Evolutionary conservation across 2,888 invertebrate genomes (phyloP).

Genomic region (Leucophora obtusa): DNA sequence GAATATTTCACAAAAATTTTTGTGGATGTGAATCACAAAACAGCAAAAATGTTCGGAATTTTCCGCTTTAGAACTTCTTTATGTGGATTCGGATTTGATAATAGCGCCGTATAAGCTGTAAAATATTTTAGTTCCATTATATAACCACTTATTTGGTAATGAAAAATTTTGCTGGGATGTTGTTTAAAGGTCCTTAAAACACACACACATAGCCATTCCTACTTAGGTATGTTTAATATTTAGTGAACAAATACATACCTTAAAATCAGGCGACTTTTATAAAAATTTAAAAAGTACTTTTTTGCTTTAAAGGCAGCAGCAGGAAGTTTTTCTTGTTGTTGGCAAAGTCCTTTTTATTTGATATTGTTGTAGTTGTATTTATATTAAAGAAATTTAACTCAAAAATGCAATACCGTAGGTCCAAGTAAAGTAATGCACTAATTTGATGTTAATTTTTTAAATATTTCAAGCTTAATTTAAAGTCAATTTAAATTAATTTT

Average conservation of each 20-base stretch:
- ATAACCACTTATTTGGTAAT: too few species aligned
- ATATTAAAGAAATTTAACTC: slow-evolving; percentile 27
- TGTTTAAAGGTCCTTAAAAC: slow-evolving; percentile 28
- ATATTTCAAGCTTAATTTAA: background rate
- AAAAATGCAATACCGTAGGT: slow-evolving; percentile 55
- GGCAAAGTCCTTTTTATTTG: slow-evolving; percentile 35
- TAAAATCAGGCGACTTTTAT: slow-evolving; percentile 74
- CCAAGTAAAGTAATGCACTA: slow-evolving; percentile 57
- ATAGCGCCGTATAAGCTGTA: too few species aligned
- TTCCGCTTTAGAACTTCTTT: too few species aligned
- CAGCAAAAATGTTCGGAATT: too few species aligned
- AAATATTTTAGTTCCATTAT: too few species aligned
- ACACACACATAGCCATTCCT: slow-evolving; percentile 6
- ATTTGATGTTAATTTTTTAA: slow-evolving; percentile 31
- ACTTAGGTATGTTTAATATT: background rate
- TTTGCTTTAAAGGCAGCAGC: slow-evolving; percentile 16
- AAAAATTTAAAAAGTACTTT: slow-evolving; percentile 41
- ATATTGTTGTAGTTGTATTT: slow-evolving; percentile 11
- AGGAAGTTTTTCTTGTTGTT: slow-evolving; percentile 16
- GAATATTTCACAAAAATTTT: too few species aligned
- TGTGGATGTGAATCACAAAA: too few species aligned
- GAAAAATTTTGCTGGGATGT: too few species aligned
- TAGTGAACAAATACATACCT: slow-evolving; percentile 73
- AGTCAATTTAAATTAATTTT: background rate
- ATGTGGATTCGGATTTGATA: too few species aligned